Base-by-base conservation (phyloP, 2,113 vertebrate species). In the Casuarius casuarius region DNA sequence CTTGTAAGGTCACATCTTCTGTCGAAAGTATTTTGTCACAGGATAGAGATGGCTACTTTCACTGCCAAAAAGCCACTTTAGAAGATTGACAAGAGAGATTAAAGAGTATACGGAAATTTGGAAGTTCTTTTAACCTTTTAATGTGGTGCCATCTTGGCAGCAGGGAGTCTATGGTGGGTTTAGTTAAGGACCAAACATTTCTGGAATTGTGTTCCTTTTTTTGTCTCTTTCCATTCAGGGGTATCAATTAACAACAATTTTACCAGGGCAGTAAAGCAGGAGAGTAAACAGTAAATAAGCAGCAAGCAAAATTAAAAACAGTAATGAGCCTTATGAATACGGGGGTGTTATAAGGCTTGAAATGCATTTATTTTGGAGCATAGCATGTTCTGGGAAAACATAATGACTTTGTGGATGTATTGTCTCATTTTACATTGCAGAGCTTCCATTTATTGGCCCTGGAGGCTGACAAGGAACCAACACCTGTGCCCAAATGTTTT, bases 281-380 rank as follows among this genome's bases (percentile, higher is more conserved):
- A 88, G 77, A 96, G 90, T 82, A 96, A 97, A 96, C 91, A 97
- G 95, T 97, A 97, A 97, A 98, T 96, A 98, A 97, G 48, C 95
- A 97, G 65, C 33, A 49, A 96, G 70, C 87, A 95, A 98, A 97
- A 97, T 98, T 98, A 97, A 96, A 98, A 95, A 22, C 96, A 87
- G 89, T 96, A 97, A 97, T 90, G 95, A 97, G 75, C 84, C 28
- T 82, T 96, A 94, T 95, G 95, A 97, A 96, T 97, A 94, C 1
- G 15, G 81, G 91, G 62, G 52, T 44, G 63, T 87, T 93, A 76
- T 9, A 93, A 86, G 66, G 65, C 72, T 95, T 94, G 91, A 97
- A 97, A 96, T 90, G 72, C 93, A 90, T 97, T 97, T 97, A 92
- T 97, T 98, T 94, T 90, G 84, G 94, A 97, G 93, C 63, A 81